A percentile compares a stretch with the other conserved stretches of the same genome.
Conservation (phyloP, 2,888 invertebrate genomes). For the Heliconius cydno region DNA sequence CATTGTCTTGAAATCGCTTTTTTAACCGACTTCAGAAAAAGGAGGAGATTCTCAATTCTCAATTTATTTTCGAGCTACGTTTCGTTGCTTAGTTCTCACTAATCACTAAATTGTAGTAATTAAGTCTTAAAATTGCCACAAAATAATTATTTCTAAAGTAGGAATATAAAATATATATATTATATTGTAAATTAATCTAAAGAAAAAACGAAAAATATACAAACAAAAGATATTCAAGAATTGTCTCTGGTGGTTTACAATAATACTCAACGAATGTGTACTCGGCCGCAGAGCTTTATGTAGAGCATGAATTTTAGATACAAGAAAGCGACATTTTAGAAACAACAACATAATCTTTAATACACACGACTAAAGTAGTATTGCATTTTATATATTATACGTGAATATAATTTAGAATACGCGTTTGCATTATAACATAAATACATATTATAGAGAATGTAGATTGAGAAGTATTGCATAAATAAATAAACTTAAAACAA, state of each 20-base stretch:
- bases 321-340: slow-evolving; percentile 56
- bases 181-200: background rate
- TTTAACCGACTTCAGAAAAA: no score
- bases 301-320: slow-evolving; percentile 72
- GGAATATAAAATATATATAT: slow-evolving; percentile 28
- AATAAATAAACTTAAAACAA: slow-evolving; percentile 46
- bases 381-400: background rate
- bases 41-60: no score
- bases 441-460: background rate
- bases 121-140: slow-evolving; percentile 19
- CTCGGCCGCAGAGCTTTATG: slow-evolving; percentile 60
- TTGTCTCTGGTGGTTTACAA: slow-evolving; percentile 67
- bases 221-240: slow-evolving; percentile 54
- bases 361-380: background rate
- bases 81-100: slow-evolving; percentile 31
- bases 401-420: background rate
- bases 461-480: background rate
- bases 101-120: slow-evolving; percentile 43
- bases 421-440: background rate
- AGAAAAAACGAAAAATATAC: slow-evolving; percentile 2
- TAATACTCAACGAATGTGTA: slow-evolving; percentile 64
- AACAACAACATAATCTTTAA: slow-evolving; percentile 37
- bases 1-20: slow-evolving; percentile 75
- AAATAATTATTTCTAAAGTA: slow-evolving; percentile 14
- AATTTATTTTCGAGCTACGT: slow-evolving; percentile 56